Conservation (phyloP, 2,113 vertebrate genomes). For the Corvus moneduloides region DNA sequence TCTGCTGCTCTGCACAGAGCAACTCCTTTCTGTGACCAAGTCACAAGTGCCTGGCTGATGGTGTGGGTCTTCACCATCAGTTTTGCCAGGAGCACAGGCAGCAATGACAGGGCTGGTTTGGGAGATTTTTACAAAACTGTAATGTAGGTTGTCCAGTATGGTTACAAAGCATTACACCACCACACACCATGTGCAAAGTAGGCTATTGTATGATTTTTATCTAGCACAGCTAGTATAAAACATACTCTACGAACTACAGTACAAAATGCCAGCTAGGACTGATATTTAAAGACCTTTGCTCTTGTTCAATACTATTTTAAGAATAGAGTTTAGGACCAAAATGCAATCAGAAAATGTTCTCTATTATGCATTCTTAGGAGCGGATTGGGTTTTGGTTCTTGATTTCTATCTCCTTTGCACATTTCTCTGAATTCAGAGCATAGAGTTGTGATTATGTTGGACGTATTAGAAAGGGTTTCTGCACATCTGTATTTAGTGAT, state of each 20-base stretch:
- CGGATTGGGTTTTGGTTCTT: not conserved
- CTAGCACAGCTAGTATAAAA: not conserved
- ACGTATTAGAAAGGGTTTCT: not conserved
- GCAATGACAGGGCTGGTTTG: not conserved
- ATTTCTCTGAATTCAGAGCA: not conserved
- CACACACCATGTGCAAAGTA: not conserved
- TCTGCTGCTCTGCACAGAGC: not conserved
- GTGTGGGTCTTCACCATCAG: not conserved
- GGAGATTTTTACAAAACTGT: not conserved
- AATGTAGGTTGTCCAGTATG: not conserved
- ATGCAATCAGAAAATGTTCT: not conserved
- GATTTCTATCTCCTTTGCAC: not conserved
- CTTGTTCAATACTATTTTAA: not conserved
- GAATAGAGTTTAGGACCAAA: not conserved
- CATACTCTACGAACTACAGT: not conserved
- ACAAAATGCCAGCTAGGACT: not conserved
- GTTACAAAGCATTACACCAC: not conserved
- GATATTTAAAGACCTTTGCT: not conserved
- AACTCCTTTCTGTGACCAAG: not conserved
- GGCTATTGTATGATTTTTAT: not conserved
- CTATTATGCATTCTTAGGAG: not conserved
- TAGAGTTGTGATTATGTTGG: not conserved
- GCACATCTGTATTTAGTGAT: not conserved
- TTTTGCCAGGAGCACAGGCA: not conserved
- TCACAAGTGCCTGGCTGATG: not conserved